A percentile compares a stretch with the other conserved stretches of the same genome.
These are phyloP conservation scores for Liparis tanakae DNA, from an alignment of 2,797 vertebrate genomes.

Conservation along the genomic window DNA sequence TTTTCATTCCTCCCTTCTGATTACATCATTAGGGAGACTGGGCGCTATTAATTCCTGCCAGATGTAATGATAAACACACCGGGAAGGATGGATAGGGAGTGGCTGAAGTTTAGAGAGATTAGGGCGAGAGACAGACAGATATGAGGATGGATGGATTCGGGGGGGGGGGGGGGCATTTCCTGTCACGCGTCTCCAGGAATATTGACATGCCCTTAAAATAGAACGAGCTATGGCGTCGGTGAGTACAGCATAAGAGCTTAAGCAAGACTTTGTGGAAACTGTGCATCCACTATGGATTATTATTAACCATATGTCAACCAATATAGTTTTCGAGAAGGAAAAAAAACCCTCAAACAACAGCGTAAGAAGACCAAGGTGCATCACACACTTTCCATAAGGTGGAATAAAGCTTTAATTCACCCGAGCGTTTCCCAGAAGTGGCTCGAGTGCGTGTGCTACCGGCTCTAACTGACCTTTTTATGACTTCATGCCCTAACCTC, in stretches of 20 bases:
- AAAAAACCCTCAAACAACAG: not conserved
- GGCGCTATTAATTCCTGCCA: constrained; percentile 12
- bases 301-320: not conserved
- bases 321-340: not conserved
- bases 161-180: constrained; percentile 36
- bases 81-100: constrained; percentile 18
- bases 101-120: constrained; percentile 8
- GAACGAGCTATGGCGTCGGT: constrained; percentile 15
- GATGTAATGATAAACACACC: constrained; percentile 23
- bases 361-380: not conserved
- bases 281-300: not conserved
- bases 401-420: constrained; percentile 9
- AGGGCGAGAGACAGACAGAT: constrained; percentile 27
- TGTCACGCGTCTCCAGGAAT: constrained; percentile 42
- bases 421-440: constrained; percentile 2
- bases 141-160: constrained; percentile 2
- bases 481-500: constrained; percentile 56
- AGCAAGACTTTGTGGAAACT: not conserved
- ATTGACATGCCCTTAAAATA: constrained; percentile 56
- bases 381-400: not conserved
- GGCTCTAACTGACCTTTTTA: constrained; percentile 44
- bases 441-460: constrained; percentile 8
- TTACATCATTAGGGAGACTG: constrained; percentile 52
- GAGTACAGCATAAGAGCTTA: not conserved
- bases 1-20: constrained; percentile 56